phyloP scores from a whole-genome alignment of 2,888 invertebrate genomes.

The Keiferia lycopersicella region DNA sequence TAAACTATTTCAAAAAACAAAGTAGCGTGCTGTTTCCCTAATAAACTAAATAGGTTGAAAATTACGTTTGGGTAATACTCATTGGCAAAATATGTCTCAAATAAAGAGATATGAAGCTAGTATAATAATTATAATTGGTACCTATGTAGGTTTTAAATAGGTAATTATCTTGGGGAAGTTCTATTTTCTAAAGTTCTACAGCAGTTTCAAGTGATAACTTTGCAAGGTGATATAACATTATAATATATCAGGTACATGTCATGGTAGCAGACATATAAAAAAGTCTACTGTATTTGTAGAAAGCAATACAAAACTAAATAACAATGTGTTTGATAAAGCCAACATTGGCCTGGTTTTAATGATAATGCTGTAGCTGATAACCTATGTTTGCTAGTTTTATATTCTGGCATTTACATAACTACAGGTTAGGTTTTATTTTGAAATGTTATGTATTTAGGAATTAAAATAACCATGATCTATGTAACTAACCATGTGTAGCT shows the following conservation, averaged over 20 bases:
- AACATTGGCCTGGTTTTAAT: conserved; percentile 50
- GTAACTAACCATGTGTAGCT: too few relatives aligned
- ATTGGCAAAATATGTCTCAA: too few relatives aligned
- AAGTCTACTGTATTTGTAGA: conserved; percentile 1
- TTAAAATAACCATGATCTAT: not conserved
- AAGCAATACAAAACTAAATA: not conserved
- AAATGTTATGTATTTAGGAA: not conserved
- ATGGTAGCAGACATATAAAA: not conserved
- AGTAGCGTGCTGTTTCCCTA: not conserved
- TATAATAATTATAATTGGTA: too few relatives aligned
- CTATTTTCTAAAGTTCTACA: too few relatives aligned
- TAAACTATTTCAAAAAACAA: not conserved
- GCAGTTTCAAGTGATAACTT: too few relatives aligned
- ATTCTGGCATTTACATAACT: not conserved
- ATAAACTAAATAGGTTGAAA: too few relatives aligned
- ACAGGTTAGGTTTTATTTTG: not conserved
- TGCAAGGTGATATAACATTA: not conserved
- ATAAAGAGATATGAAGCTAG: too few relatives aligned
- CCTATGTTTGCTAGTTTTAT: conserved; percentile 31
- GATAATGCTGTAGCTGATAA: conserved; percentile 46
- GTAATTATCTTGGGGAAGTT: too few relatives aligned
- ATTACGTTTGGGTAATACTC: too few relatives aligned
- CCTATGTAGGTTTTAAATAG: too few relatives aligned
- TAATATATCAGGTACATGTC: not conserved
- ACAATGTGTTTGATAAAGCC: conserved; percentile 31